These are phyloP conservation scores for Tubulanus polymorphus DNA, from an alignment of 2,888 invertebrate species.

Conservation along the genomic window DNA sequence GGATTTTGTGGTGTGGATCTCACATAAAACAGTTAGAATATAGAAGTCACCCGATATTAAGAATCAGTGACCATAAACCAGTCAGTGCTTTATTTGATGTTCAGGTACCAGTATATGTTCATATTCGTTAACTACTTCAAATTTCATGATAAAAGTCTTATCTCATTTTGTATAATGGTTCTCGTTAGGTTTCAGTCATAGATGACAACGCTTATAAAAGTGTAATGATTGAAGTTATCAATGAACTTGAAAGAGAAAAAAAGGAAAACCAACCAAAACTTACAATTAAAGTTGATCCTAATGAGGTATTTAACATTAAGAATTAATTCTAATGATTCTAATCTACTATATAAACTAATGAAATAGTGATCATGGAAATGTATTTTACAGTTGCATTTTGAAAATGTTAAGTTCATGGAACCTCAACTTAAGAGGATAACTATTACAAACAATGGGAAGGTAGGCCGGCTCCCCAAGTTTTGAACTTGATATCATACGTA, in stretches of 20 bases:
- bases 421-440: slow-evolving; percentile 74
- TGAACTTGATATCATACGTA: too few species aligned
- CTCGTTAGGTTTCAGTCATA: slow-evolving; percentile 71
- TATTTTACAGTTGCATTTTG: slow-evolving; percentile 61
- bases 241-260: slow-evolving; percentile 90
- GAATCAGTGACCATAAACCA: slow-evolving; percentile 96
- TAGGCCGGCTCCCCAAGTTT: too few species aligned
- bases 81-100: slow-evolving; percentile 83
- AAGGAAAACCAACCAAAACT: slow-evolving; percentile 97
- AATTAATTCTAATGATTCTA: slow-evolving; percentile 66
- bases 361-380: background rate
- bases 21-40: slow-evolving; percentile 72
- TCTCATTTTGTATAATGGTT: background rate
- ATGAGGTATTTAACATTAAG: too few species aligned
- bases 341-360: background rate
- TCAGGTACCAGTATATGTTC: slow-evolving; percentile 58
- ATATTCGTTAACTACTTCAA: background rate
- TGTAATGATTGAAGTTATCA: slow-evolving; percentile 92
- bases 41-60: slow-evolving; percentile 76
- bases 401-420: slow-evolving; percentile 80
- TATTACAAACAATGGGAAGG: slow-evolving; percentile 88
- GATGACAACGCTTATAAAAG: slow-evolving; percentile 79
- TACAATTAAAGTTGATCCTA: too few species aligned
- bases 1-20: slow-evolving; percentile 83
- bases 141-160: too few species aligned